phyloP scores from a whole-genome alignment of 1,140 invertebrate genomes.

The Orussus abietinus region DNA sequence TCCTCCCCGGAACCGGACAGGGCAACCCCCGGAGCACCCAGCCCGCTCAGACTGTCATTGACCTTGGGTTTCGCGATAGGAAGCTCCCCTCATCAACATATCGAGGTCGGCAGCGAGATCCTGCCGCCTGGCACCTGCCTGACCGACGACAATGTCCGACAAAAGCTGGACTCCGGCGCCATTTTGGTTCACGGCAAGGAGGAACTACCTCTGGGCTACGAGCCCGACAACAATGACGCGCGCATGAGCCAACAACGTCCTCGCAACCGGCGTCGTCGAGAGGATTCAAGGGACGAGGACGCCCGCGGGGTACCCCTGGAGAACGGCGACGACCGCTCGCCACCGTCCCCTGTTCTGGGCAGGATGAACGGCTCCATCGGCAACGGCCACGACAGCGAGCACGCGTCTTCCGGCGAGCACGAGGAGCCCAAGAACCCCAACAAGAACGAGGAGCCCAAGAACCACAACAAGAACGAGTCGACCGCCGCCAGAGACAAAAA shows the following conservation, averaged over 20 bases:
- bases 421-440: conserved; percentile 11
- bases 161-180: conserved; percentile 46
- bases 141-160: conserved; percentile 43
- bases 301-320: background rate
- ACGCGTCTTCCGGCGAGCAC: conserved; percentile 18
- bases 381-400: conserved; percentile 20
- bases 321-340: background rate
- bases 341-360: conserved; percentile 11
- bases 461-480: conserved; percentile 5
- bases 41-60: too few relatives aligned
- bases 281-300: too few relatives aligned
- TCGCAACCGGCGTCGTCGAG: background rate
- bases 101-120: conserved; percentile 51
- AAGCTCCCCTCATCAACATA: conserved; percentile 41
- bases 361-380: conserved; percentile 11
- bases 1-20: too few relatives aligned
- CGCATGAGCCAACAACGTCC: conserved; percentile 4
- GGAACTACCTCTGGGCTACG: conserved; percentile 57
- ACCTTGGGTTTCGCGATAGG: conserved; percentile 36
- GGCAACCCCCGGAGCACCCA: too few relatives aligned
- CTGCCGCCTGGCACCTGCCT: conserved; percentile 30
- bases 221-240: conserved; percentile 18
- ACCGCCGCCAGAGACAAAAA: conserved; percentile 37
- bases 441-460: conserved; percentile 15
- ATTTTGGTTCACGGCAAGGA: conserved; percentile 63